A percentile compares a stretch with the other conserved stretches of the same genome.
Conservation (phyloP, 1,140 invertebrate genomes). For the Muscidifurax raptorellus region DNA sequence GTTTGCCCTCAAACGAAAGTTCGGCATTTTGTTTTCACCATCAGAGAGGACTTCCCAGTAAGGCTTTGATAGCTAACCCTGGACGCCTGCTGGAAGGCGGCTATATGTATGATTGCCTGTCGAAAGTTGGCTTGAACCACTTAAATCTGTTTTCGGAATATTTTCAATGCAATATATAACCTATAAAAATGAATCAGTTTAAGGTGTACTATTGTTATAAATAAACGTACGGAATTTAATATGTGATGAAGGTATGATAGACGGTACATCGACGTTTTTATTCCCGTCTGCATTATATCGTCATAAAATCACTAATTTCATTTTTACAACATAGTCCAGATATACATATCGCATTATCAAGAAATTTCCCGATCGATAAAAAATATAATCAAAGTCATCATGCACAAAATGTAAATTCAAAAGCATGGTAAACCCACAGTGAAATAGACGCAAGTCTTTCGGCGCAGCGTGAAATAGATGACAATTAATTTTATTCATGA, state of each 20-base stretch:
- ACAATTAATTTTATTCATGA: not conserved
- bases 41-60: too few relatives aligned
- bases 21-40: too few relatives aligned
- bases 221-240: not conserved
- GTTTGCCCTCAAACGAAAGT: too few relatives aligned
- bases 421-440: not conserved
- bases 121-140: too few relatives aligned
- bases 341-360: too few relatives aligned
- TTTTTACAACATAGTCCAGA: not conserved
- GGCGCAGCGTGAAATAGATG: not conserved
- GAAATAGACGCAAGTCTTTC: not conserved
- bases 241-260: not conserved
- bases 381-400: not conserved
- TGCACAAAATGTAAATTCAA: not conserved
- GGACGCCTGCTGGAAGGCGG: too few relatives aligned
- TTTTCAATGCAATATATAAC: too few relatives aligned
- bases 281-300: not conserved
- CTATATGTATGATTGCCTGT: too few relatives aligned
- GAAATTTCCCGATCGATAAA: too few relatives aligned
- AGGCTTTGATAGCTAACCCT: too few relatives aligned
- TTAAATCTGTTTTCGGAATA: too few relatives aligned
- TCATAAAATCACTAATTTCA: not conserved
- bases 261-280: not conserved
- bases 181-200: too few relatives aligned
- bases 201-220: not conserved